phyloP scores from a whole-genome alignment of 37 sponge, comb jelly and placozoan genomes.

The Hexactinellida sp. region DNA sequence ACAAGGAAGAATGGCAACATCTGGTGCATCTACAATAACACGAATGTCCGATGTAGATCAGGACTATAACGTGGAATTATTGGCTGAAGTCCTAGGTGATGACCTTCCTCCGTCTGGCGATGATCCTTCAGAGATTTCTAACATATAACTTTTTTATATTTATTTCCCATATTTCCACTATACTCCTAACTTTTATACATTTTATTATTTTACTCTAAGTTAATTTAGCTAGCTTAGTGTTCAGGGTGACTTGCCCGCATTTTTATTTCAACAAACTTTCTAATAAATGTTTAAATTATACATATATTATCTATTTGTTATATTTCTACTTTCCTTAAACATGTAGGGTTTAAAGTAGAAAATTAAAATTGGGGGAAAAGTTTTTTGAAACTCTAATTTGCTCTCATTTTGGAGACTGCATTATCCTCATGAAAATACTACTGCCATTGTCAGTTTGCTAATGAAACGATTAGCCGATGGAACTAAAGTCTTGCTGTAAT shows the following conservation, averaged over 20 bases:
- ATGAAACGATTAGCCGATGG: too few species aligned
- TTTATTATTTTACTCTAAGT: constrained; percentile 3
- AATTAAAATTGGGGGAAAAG: too few species aligned
- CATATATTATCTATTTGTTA: too few species aligned
- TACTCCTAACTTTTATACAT: neutral
- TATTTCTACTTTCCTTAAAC: too few species aligned
- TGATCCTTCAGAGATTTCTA: constrained; percentile 6
- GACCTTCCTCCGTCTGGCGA: neutral
- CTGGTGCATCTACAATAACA: neutral
- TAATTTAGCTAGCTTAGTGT: neutral
- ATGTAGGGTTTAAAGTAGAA: too few species aligned
- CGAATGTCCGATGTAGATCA: constrained; percentile 13
- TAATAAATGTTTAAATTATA: neutral
- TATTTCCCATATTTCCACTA: neutral
- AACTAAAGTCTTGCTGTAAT: too few species aligned
- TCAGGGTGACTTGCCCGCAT: neutral
- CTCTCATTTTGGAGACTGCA: too few species aligned
- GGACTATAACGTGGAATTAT: neutral
- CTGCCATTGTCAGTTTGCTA: too few species aligned
- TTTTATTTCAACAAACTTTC: neutral
- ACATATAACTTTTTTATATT: neutral
- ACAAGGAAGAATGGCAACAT: neutral
- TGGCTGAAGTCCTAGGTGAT: neutral
- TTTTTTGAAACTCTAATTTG: too few species aligned
- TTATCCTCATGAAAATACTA: too few species aligned